phyloP scores from a whole-genome alignment of 2,797 vertebrate genomes.

The Pseudomugil gertrudae region DNA sequence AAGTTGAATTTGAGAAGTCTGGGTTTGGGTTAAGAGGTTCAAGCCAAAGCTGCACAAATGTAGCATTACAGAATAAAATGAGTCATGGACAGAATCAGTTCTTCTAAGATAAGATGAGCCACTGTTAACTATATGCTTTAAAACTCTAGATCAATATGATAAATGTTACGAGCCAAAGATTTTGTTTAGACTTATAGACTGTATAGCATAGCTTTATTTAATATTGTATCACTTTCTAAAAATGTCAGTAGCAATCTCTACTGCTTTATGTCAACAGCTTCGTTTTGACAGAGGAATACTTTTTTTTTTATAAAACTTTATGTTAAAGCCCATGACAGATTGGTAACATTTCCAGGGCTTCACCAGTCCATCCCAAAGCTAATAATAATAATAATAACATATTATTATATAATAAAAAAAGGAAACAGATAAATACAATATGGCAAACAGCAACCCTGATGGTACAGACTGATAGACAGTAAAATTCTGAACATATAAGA shows the following conservation, averaged over 20 bases:
- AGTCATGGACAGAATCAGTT: conserved; percentile 6
- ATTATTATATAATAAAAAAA: too few species aligned
- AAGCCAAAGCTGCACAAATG: conserved; percentile 1
- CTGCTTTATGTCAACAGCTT: not conserved
- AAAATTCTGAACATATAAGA: too few species aligned
- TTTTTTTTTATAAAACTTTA: too few species aligned
- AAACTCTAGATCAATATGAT: not conserved
- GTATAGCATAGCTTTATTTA: not conserved
- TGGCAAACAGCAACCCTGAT: too few species aligned
- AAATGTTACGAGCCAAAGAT: too few species aligned
- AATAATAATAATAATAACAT: too few species aligned
- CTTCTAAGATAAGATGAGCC: conserved; percentile 7
- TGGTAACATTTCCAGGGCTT: too few species aligned
- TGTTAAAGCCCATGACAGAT: too few species aligned
- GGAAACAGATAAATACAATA: too few species aligned
- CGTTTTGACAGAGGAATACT: not conserved
- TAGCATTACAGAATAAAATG: conserved; percentile 6
- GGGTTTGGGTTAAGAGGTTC: conserved; percentile 22
- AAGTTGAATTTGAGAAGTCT: conserved; percentile 21
- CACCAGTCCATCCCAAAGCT: too few species aligned
- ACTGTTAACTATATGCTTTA: not conserved
- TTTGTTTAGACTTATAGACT: too few species aligned
- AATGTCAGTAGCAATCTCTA: not conserved
- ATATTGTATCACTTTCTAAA: not conserved
- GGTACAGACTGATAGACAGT: too few species aligned